These are phyloP conservation scores for Pristionchus fissidentatus DNA, from an alignment of 2,888 invertebrate genomes.

Conservation along the genomic window DNA sequence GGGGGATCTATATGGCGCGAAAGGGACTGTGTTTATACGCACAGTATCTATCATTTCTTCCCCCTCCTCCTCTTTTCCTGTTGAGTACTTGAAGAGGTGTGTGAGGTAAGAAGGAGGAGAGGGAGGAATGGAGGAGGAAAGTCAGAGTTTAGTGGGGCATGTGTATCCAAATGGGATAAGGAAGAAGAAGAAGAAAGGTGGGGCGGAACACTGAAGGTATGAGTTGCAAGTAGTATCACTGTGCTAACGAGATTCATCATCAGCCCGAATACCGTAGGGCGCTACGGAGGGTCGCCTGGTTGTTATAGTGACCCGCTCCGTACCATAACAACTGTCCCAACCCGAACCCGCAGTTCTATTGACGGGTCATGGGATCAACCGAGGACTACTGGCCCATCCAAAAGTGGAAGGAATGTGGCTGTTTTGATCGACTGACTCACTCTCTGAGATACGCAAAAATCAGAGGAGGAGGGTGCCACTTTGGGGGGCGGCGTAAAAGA, in stretches of 20 bases:
- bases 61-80: slow-evolving; percentile 11
- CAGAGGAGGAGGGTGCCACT: not conserved
- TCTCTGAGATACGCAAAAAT: slow-evolving; percentile 1
- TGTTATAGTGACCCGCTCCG: too few relatives aligned
- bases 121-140: slow-evolving; percentile 5
- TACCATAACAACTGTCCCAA: too few relatives aligned
- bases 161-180: slow-evolving; percentile 19
- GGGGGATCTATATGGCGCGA: not conserved
- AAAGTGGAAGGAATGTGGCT: not conserved
- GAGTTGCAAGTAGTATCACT: too few relatives aligned
- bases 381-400: not conserved
- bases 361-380: not conserved
- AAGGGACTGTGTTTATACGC: too few relatives aligned
- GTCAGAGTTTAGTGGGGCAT: slow-evolving; percentile 27
- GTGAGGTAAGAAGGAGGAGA: slow-evolving; percentile 28
- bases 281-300: too few relatives aligned
- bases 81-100: slow-evolving; percentile 37
- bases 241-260: too few relatives aligned
- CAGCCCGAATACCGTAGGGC: too few relatives aligned
- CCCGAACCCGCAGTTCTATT: not conserved
- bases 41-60: slow-evolving; percentile 37
- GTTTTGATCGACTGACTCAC: slow-evolving; percentile 9
- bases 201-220: too few relatives aligned
- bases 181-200: slow-evolving; percentile 16
- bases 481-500: slow-evolving; percentile 16